Base-by-base conservation (phyloP, 2,888 invertebrate species). In the Saturnia pavonia region DNA sequence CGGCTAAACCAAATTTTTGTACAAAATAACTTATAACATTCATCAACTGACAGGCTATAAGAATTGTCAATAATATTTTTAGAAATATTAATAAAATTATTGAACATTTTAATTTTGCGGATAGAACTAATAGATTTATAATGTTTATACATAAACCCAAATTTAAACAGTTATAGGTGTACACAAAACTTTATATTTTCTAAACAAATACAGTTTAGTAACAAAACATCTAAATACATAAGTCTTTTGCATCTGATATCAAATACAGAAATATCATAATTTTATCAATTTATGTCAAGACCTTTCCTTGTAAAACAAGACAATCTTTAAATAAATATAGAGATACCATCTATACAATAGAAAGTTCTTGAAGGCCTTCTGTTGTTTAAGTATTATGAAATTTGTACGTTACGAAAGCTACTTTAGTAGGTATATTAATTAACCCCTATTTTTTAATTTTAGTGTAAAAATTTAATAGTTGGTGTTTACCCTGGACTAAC, bases 221-320 rank as follows among this genome's bases (percentile, higher is more conserved):
- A 60, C 12, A 60, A 27, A 11, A 27, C 14, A 3, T 25, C 25
- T 14, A 27, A 60, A 60, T 14, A 14, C 25, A 14, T 27, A 60
- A 54, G 54, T 57, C 12, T 25, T 60, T 60, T 27, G 57, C 25
- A 60, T 60, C 25, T 12, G 57, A 27, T 60, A 60, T 54, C 54
- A 54, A 22, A 60, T 60, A 54, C 54, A 54, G 54, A 54, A 27
- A 60, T 60, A 60, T 60, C 25, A 25, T 25, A 11, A 60, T 60
- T 60, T 60, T 60, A 60, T 60, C 57, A 27, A 60, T 60, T 27
- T 25, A 60, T 25, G 57, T 60, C 57, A 60, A 60, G 57, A 60
- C 14, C 57, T 60, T 57, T 60, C 12, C 14, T 60, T 14, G 25
- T 60, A 60, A 27, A 14, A 60, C 14, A 12, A 27, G 25, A 27